Conservation (phyloP, 2,113 vertebrate genomes). For the Pterocles burchelli region DNA sequence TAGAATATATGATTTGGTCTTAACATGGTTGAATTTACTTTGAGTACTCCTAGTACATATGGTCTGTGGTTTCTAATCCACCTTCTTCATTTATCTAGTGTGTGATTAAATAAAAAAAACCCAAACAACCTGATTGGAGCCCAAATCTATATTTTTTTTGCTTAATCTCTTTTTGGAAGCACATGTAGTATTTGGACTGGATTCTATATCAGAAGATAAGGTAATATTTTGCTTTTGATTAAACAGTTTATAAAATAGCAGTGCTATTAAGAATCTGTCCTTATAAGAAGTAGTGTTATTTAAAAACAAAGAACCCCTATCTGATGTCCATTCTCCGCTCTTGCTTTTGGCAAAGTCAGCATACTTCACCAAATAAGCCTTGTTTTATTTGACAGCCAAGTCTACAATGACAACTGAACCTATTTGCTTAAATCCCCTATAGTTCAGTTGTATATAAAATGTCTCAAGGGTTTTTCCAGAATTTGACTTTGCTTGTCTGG, state of each 20-base stretch:
- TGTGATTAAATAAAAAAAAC: background rate
- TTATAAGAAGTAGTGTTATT: background rate
- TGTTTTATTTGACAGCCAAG: background rate
- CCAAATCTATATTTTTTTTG: background rate
- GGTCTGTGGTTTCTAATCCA: background rate
- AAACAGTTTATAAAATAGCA: background rate
- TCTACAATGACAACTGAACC: background rate
- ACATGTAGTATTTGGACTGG: background rate
- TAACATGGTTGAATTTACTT: background rate
- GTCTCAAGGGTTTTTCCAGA: background rate
- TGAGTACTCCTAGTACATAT: background rate
- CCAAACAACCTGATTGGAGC: background rate
- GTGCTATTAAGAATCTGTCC: background rate
- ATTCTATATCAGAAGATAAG: background rate
- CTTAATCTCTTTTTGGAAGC: background rate
- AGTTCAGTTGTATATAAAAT: background rate
- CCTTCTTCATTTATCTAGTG: background rate
- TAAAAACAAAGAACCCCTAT: background rate
- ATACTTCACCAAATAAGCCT: background rate
- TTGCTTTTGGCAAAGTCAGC: conserved; percentile 32
- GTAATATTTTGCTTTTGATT: background rate
- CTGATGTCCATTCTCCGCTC: background rate
- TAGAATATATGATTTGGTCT: background rate
- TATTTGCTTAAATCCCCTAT: background rate
- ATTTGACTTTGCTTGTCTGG: background rate